These are phyloP conservation scores for Tretioscincus oriximinensis DNA, from an alignment of 2,113 vertebrate genomes.

Conservation along the genomic window DNA sequence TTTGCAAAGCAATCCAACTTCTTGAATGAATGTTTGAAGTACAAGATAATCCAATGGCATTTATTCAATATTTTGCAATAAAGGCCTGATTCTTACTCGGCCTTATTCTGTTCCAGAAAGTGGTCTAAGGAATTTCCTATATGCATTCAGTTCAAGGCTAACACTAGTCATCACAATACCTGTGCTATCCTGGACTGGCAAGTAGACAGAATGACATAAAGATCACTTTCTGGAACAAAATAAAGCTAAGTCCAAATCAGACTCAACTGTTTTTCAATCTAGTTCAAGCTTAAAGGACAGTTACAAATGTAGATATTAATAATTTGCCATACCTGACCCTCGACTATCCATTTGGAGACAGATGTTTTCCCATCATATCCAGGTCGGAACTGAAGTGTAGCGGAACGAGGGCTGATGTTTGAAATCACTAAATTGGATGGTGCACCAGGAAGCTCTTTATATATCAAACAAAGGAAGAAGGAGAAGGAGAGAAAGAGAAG, in stretches of 20 bases:
- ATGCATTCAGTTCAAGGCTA: too few species aligned
- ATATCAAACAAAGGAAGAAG: neutral
- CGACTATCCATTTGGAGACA: constrained; percentile 86
- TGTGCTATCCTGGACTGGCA: too few species aligned
- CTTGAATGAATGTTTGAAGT: too few species aligned
- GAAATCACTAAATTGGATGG: constrained; percentile 90
- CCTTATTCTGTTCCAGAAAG: too few species aligned
- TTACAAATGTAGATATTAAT: neutral
- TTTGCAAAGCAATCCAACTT: neutral
- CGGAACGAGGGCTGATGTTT: constrained; percentile 91
- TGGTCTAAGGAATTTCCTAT: too few species aligned
- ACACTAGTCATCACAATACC: too few species aligned
- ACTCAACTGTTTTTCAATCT: neutral
- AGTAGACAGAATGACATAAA: too few species aligned
- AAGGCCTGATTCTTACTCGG: too few species aligned
- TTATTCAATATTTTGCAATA: neutral
- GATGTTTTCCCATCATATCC: constrained; percentile 88
- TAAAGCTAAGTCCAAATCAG: too few species aligned
- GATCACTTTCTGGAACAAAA: too few species aligned
- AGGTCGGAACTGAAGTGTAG: constrained; percentile 83
- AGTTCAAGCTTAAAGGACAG: neutral
- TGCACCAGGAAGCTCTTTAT: constrained; percentile 86
- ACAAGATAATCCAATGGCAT: neutral
- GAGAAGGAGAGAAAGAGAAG: neutral
- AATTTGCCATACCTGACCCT: constrained; percentile 79